These are phyloP conservation scores for Apotomis turbidana DNA, from an alignment of 2,888 invertebrate species.

Conservation along the genomic window DNA sequence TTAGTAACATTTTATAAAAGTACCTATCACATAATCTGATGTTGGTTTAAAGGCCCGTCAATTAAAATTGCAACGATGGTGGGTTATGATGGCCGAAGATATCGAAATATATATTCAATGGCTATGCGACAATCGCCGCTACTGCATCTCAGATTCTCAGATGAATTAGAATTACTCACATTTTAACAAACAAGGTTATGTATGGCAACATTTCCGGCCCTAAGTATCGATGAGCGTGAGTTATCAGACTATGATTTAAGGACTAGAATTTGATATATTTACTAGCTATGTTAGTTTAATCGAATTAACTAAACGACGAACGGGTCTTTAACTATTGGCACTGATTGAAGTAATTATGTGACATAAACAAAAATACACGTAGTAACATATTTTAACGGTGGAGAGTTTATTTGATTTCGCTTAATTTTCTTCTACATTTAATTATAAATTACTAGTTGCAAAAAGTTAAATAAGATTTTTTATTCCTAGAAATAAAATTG, in stretches of 20 bases:
- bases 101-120: too few relatives aligned
- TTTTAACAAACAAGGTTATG: slow-evolving; percentile 1
- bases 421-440: background rate
- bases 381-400: too few relatives aligned
- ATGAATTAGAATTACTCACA: background rate
- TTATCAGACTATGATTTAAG: slow-evolving; percentile 28
- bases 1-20: too few relatives aligned
- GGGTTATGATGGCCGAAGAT: too few relatives aligned
- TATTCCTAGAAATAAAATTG: background rate
- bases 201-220: slow-evolving; percentile 14
- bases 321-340: slow-evolving; percentile 38
- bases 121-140: too few relatives aligned
- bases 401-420: too few relatives aligned
- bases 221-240: slow-evolving; percentile 22
- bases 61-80: background rate
- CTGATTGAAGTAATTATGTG: slow-evolving; percentile 22
- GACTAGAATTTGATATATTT: slow-evolving; percentile 43
- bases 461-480: background rate
- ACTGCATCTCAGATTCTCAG: background rate
- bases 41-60: too few relatives aligned
- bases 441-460: background rate
- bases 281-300: slow-evolving; percentile 42
- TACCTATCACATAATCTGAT: too few relatives aligned
- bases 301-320: slow-evolving; percentile 24
- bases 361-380: slow-evolving; percentile 37